Evolutionary conservation across 2,797 vertebrate genomes (phyloP), one percentile per base, ranked within the genome.

Genomic region (Hephaestus fuliginosus): DNA sequence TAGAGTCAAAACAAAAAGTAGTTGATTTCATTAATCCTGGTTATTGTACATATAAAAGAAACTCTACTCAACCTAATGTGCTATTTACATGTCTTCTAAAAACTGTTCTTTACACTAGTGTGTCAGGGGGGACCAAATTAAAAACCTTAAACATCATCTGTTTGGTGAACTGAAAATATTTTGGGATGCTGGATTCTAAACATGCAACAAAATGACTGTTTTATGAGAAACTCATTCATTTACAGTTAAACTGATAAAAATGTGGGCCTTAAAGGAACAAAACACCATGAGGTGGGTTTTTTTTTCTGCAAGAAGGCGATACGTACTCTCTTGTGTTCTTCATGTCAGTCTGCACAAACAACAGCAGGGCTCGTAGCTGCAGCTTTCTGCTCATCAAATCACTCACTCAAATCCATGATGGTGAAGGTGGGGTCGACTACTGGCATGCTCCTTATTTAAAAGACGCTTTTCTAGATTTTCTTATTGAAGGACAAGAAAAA

Each of bases 41-140:
- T 81, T 76, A 90, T 67, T 81, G 69, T 63, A 80, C 78, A 89
- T 88, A 92, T 56, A 92, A 88, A 89, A 91, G 80, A 82, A 92
- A 89, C 52, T 82, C 81, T 85, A 88, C 56, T 56, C 48, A 79
- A 78, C 48, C 70, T 83, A 70, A 76, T 76, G 80, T 88, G 83
- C 84, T 95, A 95, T 94, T 89, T 95, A 95, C 94, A 82, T 43
- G 72, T 80, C 78, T 77, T 85, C 78, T 91, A 91, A 91, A 93
- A 92, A 88, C 75, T 41, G 9, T 14, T 83, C 78, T 74, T 84
- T 75, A 86, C 85, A 86, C 74, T 58, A 4, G 39, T 39, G 65
- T 73, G 67, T 74, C 72, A 64, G 39, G 56, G 25, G 28, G 41
- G 53, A 69, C 15, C 18, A 75, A 86, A 61, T 67, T 57, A 83